Evolutionary conservation across 2,113 vertebrate genomes (phyloP).

Genomic region (Tonatia bakeri): DNA sequence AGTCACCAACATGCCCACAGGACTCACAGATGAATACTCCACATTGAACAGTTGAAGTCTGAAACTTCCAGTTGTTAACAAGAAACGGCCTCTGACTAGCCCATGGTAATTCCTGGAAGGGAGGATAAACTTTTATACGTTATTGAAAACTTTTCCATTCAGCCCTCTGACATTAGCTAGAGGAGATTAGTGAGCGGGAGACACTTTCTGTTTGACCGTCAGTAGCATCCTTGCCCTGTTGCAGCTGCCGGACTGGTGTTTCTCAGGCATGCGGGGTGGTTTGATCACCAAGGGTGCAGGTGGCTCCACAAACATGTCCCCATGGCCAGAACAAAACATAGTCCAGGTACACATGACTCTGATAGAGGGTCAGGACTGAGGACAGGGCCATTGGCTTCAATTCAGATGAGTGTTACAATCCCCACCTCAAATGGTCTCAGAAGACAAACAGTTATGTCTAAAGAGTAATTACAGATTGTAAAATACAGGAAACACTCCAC

Average conservation of each 20-base stretch:
- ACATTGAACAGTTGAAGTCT: neutral
- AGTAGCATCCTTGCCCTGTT: neutral
- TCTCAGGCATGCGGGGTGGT: neutral
- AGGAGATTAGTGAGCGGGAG: neutral
- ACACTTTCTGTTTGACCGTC: neutral
- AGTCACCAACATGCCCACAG: neutral
- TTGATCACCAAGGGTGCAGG: neutral
- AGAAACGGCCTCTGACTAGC: neutral
- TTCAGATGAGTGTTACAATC: neutral
- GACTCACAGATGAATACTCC: neutral
- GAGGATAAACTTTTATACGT: neutral
- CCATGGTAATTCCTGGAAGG: neutral
- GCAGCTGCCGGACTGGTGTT: neutral
- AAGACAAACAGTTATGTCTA: neutral
- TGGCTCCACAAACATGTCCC: neutral
- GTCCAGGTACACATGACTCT: fast-evolving
- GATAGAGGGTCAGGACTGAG: neutral
- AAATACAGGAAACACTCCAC: neutral
- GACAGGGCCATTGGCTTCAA: neutral
- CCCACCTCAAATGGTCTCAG: neutral
- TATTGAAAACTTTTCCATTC: neutral
- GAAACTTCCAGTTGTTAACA: neutral
- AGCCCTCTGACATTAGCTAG: neutral
- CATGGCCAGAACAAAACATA: neutral
- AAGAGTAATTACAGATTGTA: slow-evolving; percentile 13